Evolutionary conservation across 2,113 vertebrate species (phyloP).

Genomic region (Sebastes schlegelii): DNA sequence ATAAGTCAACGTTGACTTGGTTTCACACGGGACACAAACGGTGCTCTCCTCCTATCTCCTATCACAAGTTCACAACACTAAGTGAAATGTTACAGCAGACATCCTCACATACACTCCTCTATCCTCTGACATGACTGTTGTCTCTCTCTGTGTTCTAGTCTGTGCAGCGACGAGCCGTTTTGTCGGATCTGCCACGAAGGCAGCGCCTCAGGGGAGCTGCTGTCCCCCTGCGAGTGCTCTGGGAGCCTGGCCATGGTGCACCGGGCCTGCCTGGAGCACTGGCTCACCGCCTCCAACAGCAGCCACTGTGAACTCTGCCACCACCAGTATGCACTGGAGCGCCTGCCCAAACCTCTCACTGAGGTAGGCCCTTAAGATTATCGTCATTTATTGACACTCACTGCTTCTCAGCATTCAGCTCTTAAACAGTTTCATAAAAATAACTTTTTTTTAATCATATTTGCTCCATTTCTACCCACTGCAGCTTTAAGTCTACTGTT

Average conservation of each 20-base stretch:
- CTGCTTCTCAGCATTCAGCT: too few species aligned
- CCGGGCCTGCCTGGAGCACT: conserved; percentile 79
- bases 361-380: conserved; percentile 67
- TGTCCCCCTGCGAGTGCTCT: conserved; percentile 80
- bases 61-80: too few species aligned
- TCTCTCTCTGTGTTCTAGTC: not conserved
- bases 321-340: conserved; percentile 78
- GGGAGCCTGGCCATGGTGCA: conserved; percentile 81
- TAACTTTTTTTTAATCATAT: too few species aligned
- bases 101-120: not conserved
- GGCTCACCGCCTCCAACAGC: conserved; percentile 80
- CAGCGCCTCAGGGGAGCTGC: conserved; percentile 55
- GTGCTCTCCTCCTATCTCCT: too few species aligned
- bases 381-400: not conserved
- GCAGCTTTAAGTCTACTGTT: too few species aligned
- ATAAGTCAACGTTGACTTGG: too few species aligned
- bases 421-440: too few species aligned
- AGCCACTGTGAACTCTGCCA: conserved; percentile 83
- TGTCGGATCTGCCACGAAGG: conserved; percentile 84
- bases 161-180: conserved; percentile 72
- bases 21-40: too few species aligned
- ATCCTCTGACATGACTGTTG: not conserved
- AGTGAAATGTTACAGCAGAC: too few species aligned
- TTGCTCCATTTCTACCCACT: too few species aligned
- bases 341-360: conserved; percentile 72